Base-by-base conservation (phyloP, 37 sponge, comb jelly and placozoan genomes). In the Beroe forskalii region DNA sequence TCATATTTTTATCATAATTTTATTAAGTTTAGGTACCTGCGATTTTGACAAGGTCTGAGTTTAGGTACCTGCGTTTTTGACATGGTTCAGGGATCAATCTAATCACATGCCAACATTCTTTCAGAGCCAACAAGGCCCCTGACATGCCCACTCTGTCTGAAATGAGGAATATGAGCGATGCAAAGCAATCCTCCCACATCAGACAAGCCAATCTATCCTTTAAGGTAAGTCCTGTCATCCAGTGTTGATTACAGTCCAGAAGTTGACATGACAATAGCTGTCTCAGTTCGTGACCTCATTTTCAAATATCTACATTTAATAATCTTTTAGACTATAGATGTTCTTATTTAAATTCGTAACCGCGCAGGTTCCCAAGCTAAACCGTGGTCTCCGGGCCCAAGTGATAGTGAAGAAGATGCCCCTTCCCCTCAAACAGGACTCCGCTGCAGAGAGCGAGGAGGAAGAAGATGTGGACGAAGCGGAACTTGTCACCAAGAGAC, bases 111-210 rank as follows among this genome's bases (percentile, higher is more conserved):
- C n/a, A n/a, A n/a, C n/a, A n/a, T n/a, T n/a, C n/a, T n/a, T n/a
- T n/a, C n/a, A n/a, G n/a, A n/a, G n/a, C n/a, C n/a, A 69, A 37
- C 32, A 2, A 2, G 32, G 72, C 39, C 4, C 72, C 72, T 23
- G 55, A 80, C 55, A 80, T 80, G 86, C 86, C 86, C 25, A 80
- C 48, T 42, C 27, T 80, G 4, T 44, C 55, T 20, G 86, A 80
- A 27, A 80, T 80, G 86, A 80, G 86, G 40, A 80, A 38, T 43
- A 80, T 80, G 86, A 80, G 86, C 22, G 86, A 80, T 42, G 86
- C 86, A 3, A 80, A 80, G 40, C 86, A 80, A 44, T 30, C 86
- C 1, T 80, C 86, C 25, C 86, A 80, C 55, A 80, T 80, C 55
- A 41, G 86, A 44, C 86, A 80, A 27, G 55, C 86, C 3, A 80